phyloP scores from a whole-genome alignment of 2,797 vertebrate species.

The Mus caroli region DNA sequence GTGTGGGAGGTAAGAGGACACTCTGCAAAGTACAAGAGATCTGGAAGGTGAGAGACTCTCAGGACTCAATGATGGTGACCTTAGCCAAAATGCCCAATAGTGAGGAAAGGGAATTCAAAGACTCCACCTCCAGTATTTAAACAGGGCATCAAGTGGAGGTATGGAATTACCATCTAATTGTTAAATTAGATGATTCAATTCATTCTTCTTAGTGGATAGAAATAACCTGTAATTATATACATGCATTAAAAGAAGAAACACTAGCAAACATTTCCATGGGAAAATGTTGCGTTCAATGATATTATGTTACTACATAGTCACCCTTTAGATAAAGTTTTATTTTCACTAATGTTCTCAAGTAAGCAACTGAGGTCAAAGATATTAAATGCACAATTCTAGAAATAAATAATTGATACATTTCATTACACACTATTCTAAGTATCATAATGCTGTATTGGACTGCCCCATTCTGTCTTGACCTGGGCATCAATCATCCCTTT shows the following conservation, averaged over 20 bases:
- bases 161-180: neutral
- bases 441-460: neutral
- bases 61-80: neutral
- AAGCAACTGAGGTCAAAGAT: neutral
- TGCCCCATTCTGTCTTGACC: neutral
- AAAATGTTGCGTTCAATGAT: neutral
- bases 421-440: neutral
- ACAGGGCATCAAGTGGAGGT: neutral
- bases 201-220: neutral
- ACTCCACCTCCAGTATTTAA: neutral
- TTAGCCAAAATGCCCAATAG: neutral
- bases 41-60: neutral
- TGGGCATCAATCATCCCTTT: neutral
- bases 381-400: neutral
- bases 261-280: neutral
- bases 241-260: neutral
- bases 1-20: neutral
- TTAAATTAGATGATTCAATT: conserved; percentile 10
- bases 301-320: neutral
- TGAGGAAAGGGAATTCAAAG: neutral
- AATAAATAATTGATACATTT: neutral
- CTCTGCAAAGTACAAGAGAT: neutral
- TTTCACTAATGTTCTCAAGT: neutral
- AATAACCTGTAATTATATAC: neutral
- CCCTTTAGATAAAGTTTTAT: neutral